Percentiles rank a stretch among this genome's conserved stretches.
Evolutionary conservation across 2,113 vertebrate genomes (phyloP).

Genomic region (Neomonachus schauinslandi): DNA sequence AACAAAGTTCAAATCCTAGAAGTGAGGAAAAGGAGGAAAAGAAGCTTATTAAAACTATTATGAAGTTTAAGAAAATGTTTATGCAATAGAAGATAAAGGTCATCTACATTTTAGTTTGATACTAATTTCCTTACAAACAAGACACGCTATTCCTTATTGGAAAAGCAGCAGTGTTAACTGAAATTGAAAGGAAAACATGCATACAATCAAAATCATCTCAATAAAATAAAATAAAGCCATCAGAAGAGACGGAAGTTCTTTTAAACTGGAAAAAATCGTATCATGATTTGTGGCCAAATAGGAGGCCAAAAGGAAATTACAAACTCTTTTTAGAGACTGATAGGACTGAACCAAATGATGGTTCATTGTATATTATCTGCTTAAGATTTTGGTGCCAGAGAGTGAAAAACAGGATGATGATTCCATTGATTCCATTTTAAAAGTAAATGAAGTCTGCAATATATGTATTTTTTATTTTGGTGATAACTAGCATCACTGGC

Average conservation of each 20-base stretch:
- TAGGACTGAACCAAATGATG: neutral
- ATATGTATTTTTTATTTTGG: neutral
- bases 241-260: neutral
- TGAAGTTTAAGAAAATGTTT: slow-evolving; percentile 31
- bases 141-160: neutral
- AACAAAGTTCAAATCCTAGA: slow-evolving; percentile 28
- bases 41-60: neutral
- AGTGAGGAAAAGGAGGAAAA: neutral
- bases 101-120: neutral
- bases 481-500: neutral
- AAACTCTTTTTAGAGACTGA: neutral
- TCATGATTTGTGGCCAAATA: slow-evolving; percentile 15
- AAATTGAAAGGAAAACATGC: neutral
- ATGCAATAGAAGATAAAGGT: neutral
- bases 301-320: slow-evolving; percentile 57
- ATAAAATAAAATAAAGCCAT: slow-evolving; percentile 46
- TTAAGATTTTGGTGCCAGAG: slow-evolving; percentile 49
- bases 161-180: neutral
- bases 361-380: slow-evolving; percentile 17
- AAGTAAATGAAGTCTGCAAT: slow-evolving; percentile 38
- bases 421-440: slow-evolving; percentile 56
- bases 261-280: slow-evolving; percentile 13
- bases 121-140: neutral
- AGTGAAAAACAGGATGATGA: neutral
- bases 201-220: slow-evolving; percentile 47